Percentiles rank a stretch among this genome's conserved stretches.
phyloP scores from a whole-genome alignment of 2,113 vertebrate species.

The Crotophaga sulcirostris region DNA sequence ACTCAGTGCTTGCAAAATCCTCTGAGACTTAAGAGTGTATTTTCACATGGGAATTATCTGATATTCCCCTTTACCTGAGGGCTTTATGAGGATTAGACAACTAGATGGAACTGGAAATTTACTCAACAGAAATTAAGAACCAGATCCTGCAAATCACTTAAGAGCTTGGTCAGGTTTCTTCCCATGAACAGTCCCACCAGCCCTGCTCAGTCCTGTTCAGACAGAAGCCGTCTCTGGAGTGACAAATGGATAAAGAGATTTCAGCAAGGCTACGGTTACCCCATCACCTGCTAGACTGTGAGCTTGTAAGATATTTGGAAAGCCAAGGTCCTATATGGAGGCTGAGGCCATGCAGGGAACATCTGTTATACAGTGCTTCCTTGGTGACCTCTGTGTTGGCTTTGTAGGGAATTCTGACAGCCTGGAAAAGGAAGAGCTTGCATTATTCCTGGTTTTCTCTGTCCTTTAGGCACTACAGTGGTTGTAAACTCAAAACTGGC shows the following conservation, averaged over 20 bases:
- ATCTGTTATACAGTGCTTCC: background rate
- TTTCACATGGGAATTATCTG: background rate
- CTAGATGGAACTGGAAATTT: background rate
- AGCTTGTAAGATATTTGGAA: background rate
- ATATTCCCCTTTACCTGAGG: background rate
- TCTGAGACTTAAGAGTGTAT: background rate
- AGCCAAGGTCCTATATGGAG: background rate
- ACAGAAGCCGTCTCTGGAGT: background rate
- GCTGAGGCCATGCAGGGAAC: background rate
- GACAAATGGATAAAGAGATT: background rate
- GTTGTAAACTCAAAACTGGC: background rate
- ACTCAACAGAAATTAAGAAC: background rate
- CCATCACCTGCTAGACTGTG: background rate
- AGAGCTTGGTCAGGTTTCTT: background rate
- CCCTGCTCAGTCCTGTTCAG: fast-evolving
- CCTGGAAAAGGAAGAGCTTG: background rate
- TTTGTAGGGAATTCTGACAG: background rate
- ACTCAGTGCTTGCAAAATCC: background rate
- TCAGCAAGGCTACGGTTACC: background rate
- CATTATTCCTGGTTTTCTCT: background rate
- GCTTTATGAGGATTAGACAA: background rate
- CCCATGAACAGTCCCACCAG: background rate
- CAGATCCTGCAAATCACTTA: background rate
- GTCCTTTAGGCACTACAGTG: background rate
- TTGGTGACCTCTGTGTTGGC: background rate